These are phyloP conservation scores for Siderastrea radians DNA, from an alignment of 92 coral and sea anemone species.

Conservation along the genomic window DNA sequence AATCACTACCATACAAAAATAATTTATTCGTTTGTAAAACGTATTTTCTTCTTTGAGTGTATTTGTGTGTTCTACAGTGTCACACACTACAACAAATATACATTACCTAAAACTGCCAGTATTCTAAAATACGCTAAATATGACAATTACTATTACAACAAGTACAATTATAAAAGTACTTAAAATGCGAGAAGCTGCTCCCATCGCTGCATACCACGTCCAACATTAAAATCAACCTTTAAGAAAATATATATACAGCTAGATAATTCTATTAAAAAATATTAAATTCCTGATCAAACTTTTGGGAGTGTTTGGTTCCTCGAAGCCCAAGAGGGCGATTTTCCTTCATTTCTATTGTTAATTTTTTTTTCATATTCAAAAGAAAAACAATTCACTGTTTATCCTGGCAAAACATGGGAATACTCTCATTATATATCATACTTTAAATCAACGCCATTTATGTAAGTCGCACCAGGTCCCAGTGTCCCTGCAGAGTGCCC, in stretches of 20 bases:
- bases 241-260: too few species aligned
- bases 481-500: not conserved
- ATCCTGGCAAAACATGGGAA: not conserved
- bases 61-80: not conserved
- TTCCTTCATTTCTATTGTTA: too few species aligned
- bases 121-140: not conserved
- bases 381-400: not conserved
- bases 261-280: not conserved
- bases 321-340: too few species aligned
- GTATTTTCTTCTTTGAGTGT: not conserved
- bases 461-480: not conserved
- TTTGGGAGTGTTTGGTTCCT: not conserved
- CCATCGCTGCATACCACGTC: too few species aligned
- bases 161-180: too few species aligned
- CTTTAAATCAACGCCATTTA: too few species aligned
- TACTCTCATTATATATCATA: not conserved
- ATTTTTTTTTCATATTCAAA: not conserved
- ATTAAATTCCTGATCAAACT: not conserved
- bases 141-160: not conserved
- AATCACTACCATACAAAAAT: not conserved
- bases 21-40: not conserved
- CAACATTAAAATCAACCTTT: too few species aligned
- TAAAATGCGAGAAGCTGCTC: too few species aligned
- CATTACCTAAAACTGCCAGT: not conserved
- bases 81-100: not conserved